Base-by-base conservation (phyloP, 2,797 vertebrate species). In the Pantherophis vulpinus region DNA sequence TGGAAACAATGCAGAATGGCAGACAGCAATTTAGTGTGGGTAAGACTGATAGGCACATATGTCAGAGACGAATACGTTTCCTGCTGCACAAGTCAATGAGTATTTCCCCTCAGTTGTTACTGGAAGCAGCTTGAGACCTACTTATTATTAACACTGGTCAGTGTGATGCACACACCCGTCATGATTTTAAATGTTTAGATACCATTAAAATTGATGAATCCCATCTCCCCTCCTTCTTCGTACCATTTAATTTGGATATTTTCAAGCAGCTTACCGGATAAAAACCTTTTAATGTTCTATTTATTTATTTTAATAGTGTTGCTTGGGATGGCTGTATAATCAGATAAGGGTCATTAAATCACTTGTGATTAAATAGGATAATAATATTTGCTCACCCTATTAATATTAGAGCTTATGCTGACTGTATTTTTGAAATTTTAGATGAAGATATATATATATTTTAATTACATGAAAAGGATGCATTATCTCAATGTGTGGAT, bases 291-390 rank as follows among this genome's bases (percentile, higher is more conserved):
- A 97, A 97, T 97, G 97, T 97, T 97, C 97, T 98, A 96, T 98
- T 98, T 98, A 97, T 98, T 98, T 98, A 97, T 98, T 97, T 93
- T 97, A 97, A 97, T 97, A 98, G 93, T 95, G 96, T 96, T 97
- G 96, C 96, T 96, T 96, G 95, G 95, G 95, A 95, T 97, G 95
- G 97, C 97, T 96, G 95, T 94, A 97, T 98, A 98, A 98, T 98
- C 97, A 98, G 98, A 97, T 98, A 97, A 97, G 96, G 97, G 94
- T 97, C 97, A 97, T 98, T 98, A 98, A 98, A 96, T 95, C 96
- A 97, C 97, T 98, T 97, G 97, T 97, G 97, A 98, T 98, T 98
- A 98, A 98, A 98, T 97, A 98, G 97, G 97, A 98, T 97, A 98
- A 97, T 98, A 96, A 91, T 96, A 96, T 97, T 97, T 97, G 97